Base-by-base conservation (phyloP, 2,888 invertebrate species). In the Pocota personata region DNA sequence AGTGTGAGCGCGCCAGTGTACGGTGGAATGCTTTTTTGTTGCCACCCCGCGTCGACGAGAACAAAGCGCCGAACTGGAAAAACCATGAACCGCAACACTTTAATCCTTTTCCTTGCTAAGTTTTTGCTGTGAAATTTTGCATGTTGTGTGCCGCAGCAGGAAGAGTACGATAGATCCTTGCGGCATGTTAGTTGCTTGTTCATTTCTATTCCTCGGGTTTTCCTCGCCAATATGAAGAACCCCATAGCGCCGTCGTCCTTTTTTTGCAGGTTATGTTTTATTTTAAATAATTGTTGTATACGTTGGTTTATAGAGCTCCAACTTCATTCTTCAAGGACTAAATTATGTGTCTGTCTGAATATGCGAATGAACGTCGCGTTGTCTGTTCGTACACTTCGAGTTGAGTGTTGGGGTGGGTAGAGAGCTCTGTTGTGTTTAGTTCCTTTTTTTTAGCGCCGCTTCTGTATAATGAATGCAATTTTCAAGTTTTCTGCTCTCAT, bases 401-500 rank as follows among this genome's bases (percentile, higher is more conserved):
- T 6, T 1, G 12, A 10, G 14, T 1, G 50, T 27, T n/a, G 35
- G 35, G 0, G n/a, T 43, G n/a, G 16, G 4, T 10, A 37, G 52
- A 30, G 21, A 37, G 6, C 43, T 55, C 46, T 43, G 30, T 55
- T 52, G 35, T 52, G 30, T n/a, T 64, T 77, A 40, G 52, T 52
- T 55, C 14, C 30, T 27, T 43, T 78, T 14, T 72, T 27, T 64
- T 66, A 46, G 50, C 46, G 73, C 80, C 84, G 80, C 84, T 87
- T 77, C 76, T 87, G 86, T 87, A 89, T 91, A 91, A 91, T 91
- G 91, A 91, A 91, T 90, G 91, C 91, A 90, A 90, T 90, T 90
- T 90, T 89, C 88, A 88, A 88, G 88, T 89, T 89, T 87, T 89
- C 88, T 88, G 89, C 89, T 87, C 89, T 89, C 89, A 89, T 89